A percentile compares a stretch with the other conserved stretches of the same genome.
phyloP scores from a whole-genome alignment of 2,113 vertebrate genomes.

The Felis catus region F.catus_Fca126_mat1.0 CM031420.1:118763001-118763500 shows the following conservation, averaged over 20 bases:
- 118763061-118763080: neutral
- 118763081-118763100: neutral
- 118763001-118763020: neutral
- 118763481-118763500: neutral
- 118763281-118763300: neutral
- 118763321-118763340: neutral
- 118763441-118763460: neutral
- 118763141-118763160: neutral
- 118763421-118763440: neutral
- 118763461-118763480: neutral
- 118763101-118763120: neutral
- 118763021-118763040: neutral
- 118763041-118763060: neutral
- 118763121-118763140: neutral
- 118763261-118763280: neutral
- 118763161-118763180: neutral
- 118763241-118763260: neutral
- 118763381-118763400: neutral
- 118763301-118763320: neutral
- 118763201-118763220: neutral
- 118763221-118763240: neutral
- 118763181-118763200: neutral
- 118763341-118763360: neutral
- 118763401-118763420: neutral
- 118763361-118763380: neutral